Conservation (phyloP, 2,888 invertebrate genomes). For the Drosophila borborema region DNA sequence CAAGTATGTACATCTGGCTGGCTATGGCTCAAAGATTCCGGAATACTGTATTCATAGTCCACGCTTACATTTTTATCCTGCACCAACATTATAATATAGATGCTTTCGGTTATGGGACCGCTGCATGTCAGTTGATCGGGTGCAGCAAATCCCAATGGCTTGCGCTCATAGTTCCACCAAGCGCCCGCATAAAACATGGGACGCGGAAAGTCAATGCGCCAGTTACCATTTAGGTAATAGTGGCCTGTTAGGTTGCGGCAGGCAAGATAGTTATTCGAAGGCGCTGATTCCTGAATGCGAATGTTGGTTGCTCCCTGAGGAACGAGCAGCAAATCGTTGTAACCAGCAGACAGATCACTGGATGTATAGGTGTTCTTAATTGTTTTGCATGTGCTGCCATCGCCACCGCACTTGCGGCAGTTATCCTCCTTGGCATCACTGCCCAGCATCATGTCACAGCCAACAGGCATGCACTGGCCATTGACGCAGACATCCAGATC, state of each 20-base stretch:
- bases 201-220: constrained; percentile 96
- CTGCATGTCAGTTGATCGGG: constrained; percentile 93
- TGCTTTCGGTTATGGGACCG: constrained; percentile 96
- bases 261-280: constrained; percentile 96
- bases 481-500: constrained; percentile 96
- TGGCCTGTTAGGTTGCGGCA: constrained; percentile 92
- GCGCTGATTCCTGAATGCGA: constrained; percentile 90
- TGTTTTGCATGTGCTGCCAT: constrained; percentile 94
- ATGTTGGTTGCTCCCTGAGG: constrained; percentile 98
- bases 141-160: constrained; percentile 91
- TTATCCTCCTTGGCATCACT: constrained; percentile 94
- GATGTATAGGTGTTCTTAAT: constrained; percentile 89
- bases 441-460: constrained; percentile 97
- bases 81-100: constrained; percentile 93
- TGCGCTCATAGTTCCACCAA: constrained; percentile 94
- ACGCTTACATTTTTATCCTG: constrained; percentile 94
- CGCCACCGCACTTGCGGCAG: constrained; percentile 96
- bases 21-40: constrained; percentile 88
- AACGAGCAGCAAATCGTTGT: constrained; percentile 95
- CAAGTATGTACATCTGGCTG: constrained; percentile 93
- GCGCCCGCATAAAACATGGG: constrained; percentile 92
- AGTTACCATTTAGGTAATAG: constrained; percentile 97
- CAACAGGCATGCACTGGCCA: constrained; percentile 96
- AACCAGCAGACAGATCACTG: constrained; percentile 92
- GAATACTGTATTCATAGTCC: constrained; percentile 95